A percentile compares a stretch with the other conserved stretches of the same genome.
These are phyloP conservation scores for Heliconius erato DNA, from an alignment of 2,888 invertebrate genomes.

Conservation along the genomic window DNA sequence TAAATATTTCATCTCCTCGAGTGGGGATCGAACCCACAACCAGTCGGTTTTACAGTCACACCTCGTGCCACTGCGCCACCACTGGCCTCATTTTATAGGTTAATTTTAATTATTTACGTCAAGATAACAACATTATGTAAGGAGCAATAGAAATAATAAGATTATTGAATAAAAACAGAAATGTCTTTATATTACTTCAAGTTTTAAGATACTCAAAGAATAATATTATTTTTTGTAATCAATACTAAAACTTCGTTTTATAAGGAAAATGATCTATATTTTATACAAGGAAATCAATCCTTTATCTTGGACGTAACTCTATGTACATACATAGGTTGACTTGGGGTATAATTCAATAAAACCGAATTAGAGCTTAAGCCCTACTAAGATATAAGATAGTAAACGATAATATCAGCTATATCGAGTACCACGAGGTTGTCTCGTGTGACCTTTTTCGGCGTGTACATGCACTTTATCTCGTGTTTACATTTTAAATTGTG, in stretches of 20 bases:
- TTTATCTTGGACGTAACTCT: not conserved
- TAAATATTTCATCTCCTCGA: too few relatives aligned
- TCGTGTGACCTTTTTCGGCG: constrained; percentile 21
- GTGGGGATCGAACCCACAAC: too few relatives aligned
- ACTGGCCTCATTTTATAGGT: too few relatives aligned
- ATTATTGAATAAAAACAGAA: too few relatives aligned
- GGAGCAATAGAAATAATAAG: not conserved
- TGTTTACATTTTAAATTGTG: constrained; percentile 20
- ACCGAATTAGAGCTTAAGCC: constrained; percentile 16
- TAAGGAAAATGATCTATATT: not conserved
- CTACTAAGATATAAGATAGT: constrained; percentile 14
- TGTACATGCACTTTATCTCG: constrained; percentile 18
- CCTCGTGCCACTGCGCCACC: too few relatives aligned
- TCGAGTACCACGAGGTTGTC: constrained; percentile 23
- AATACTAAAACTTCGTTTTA: not conserved
- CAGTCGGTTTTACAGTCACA: too few relatives aligned
- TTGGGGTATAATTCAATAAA: constrained; percentile 30
- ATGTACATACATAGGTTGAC: not conserved
- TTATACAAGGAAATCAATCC: not conserved
- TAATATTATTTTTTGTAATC: not conserved
- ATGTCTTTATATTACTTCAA: not conserved
- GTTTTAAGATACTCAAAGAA: not conserved
- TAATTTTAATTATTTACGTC: not conserved
- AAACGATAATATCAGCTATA: constrained; percentile 16
- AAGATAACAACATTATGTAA: not conserved